Conservation (phyloP, 2,113 vertebrate species). For the Herpetotheres cachinnans region DNA sequence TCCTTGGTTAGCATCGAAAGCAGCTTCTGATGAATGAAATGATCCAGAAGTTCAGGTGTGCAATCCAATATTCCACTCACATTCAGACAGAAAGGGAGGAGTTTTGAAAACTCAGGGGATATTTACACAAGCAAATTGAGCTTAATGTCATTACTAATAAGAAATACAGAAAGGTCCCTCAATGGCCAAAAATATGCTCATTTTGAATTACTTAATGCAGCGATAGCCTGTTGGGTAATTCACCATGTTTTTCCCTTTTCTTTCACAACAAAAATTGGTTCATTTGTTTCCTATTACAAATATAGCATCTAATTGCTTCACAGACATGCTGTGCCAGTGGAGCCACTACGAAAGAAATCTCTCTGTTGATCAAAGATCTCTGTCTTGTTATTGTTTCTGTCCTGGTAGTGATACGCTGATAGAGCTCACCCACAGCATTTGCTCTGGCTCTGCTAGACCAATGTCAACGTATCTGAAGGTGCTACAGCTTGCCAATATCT, state of each 20-base stretch:
- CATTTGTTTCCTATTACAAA: neutral
- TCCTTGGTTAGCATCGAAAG: neutral
- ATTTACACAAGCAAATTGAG: neutral
- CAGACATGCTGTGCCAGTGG: neutral
- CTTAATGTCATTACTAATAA: neutral
- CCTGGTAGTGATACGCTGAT: neutral
- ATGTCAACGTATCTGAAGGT: neutral
- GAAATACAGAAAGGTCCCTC: neutral
- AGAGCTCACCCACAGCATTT: neutral
- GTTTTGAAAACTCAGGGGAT: neutral
- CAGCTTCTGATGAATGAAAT: neutral
- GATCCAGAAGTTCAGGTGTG: neutral
- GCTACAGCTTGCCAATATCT: neutral
- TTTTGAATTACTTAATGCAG: neutral
- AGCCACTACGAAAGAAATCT: neutral
- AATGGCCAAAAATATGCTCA: neutral
- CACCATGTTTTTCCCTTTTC: neutral
- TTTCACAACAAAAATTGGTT: neutral
- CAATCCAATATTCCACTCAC: neutral
- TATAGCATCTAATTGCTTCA: neutral
- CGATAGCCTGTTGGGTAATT: neutral
- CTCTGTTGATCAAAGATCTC: neutral
- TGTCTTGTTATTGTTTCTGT: neutral
- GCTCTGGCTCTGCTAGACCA: neutral
- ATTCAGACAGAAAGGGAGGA: neutral